These are phyloP conservation scores for Euura saliciscinereae DNA, from an alignment of 1,140 invertebrate species.

Conservation along the genomic window DNA sequence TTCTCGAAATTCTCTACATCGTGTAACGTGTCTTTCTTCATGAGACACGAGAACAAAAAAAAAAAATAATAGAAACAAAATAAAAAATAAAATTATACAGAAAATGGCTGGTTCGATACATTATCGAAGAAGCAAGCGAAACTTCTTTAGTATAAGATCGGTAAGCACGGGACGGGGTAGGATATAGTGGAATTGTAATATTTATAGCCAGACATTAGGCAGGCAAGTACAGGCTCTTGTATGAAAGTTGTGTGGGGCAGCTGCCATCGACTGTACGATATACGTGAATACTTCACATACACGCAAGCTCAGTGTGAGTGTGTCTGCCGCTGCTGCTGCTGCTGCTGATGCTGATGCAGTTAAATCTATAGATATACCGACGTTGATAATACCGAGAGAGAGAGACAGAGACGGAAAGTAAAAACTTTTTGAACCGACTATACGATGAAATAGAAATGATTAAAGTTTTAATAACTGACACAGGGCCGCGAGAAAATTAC, in stretches of 20 bases:
- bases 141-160: constrained; percentile 14
- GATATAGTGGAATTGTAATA: constrained; percentile 29
- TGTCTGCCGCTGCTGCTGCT: no score
- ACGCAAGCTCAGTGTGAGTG: background rate
- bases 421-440: constrained; percentile 19
- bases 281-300: background rate
- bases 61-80: background rate
- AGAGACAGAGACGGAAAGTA: no score
- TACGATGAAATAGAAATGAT: constrained; percentile 44
- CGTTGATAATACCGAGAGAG: no score
- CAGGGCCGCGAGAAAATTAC: constrained; percentile 25
- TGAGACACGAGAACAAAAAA: background rate
- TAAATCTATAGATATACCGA: no score
- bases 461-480: constrained; percentile 46
- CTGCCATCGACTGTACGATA: no score
- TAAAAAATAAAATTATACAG: constrained; percentile 15
- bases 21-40: background rate
- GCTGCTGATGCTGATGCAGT: no score
- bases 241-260: no score
- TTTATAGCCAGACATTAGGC: constrained; percentile 37
- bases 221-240: background rate
- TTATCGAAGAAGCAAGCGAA: constrained; percentile 28
- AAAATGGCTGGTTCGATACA: constrained; percentile 27
- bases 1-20: background rate
- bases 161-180: background rate